Conservation (phyloP, 1,140 invertebrate genomes). For the Anadara kagoshimensis region DNA sequence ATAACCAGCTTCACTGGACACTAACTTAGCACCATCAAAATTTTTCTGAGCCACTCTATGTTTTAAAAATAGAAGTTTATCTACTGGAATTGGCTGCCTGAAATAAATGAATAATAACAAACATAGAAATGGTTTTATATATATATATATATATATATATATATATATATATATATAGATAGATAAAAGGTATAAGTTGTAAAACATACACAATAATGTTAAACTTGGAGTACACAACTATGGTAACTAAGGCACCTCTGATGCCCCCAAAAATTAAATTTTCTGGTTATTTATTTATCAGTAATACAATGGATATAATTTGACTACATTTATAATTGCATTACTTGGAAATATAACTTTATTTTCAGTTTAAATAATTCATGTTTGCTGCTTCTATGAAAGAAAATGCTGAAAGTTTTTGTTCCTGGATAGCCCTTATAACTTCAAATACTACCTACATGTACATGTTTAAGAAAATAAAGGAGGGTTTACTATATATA, state of each 20-base stretch:
- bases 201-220: too few species aligned
- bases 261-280: too few species aligned
- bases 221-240: too few species aligned
- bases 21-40: slow-evolving; percentile 65
- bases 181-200: too few species aligned
- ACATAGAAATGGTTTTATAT: background rate
- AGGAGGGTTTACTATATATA: slow-evolving; percentile 8
- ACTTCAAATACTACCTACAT: too few species aligned
- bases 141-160: too few species aligned
- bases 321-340: background rate
- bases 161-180: too few species aligned
- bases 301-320: background rate
- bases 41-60: slow-evolving; percentile 49
- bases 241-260: too few species aligned
- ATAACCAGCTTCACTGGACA: slow-evolving; percentile 70
- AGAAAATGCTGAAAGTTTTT: too few species aligned
- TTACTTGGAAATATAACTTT: background rate
- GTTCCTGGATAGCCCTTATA: too few species aligned
- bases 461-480: too few species aligned
- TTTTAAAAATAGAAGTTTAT: slow-evolving; percentile 70
- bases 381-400: background rate
- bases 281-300: too few species aligned
- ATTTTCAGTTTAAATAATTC: background rate
- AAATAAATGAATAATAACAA: slow-evolving; percentile 19
- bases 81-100: slow-evolving; percentile 68